phyloP scores from a whole-genome alignment of 2,113 vertebrate species.

The Poicephalus meyeri region DNA sequence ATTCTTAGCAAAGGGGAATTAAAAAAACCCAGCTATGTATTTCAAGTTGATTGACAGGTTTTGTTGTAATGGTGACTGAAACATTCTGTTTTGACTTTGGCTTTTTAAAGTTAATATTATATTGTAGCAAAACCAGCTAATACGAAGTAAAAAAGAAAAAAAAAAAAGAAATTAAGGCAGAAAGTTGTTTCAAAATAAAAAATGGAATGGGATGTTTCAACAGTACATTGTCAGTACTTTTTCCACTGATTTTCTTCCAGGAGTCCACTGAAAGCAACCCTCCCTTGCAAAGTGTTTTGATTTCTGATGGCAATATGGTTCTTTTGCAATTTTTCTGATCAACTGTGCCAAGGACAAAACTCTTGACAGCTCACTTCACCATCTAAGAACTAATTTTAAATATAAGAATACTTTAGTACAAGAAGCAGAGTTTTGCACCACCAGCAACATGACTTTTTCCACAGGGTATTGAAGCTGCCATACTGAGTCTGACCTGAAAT shows the following conservation, averaged over 20 bases:
- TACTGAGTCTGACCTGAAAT: background rate
- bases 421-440: background rate
- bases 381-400: background rate
- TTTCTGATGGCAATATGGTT: background rate
- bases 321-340: background rate
- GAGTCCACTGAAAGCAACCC: background rate
- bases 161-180: background rate
- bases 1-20: background rate
- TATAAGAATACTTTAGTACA: background rate
- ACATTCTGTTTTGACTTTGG: conserved; percentile 1
- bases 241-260: background rate
- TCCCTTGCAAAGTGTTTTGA: background rate
- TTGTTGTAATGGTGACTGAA: background rate
- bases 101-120: background rate
- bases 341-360: background rate
- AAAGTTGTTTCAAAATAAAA: conserved; percentile 18
- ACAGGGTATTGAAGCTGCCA: background rate
- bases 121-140: background rate
- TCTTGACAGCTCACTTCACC: background rate
- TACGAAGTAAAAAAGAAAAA: background rate
- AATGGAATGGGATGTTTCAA: background rate
- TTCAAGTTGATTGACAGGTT: conserved; percentile 24
- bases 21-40: background rate
- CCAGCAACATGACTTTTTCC: background rate
- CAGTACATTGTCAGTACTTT: background rate